Percentiles rank a stretch among this genome's conserved stretches.
These are phyloP conservation scores for Meteorus sp. DNA, from an alignment of 1,140 invertebrate genomes.

Conservation along the genomic window DNA sequence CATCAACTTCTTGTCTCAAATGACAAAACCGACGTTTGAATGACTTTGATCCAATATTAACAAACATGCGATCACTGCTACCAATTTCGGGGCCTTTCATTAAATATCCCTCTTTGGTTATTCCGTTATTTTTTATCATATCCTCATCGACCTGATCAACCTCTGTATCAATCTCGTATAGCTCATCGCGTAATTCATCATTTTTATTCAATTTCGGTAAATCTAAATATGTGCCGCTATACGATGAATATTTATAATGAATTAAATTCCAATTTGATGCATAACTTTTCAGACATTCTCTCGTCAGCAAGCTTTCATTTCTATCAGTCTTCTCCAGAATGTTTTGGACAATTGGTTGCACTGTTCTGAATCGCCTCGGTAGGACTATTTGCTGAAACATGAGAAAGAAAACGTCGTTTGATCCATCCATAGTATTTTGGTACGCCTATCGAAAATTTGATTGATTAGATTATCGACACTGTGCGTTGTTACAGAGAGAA, in stretches of 20 bases:
- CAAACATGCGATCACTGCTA: conserved; percentile 78
- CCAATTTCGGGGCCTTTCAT: conserved; percentile 86
- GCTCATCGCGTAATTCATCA: conserved; percentile 75
- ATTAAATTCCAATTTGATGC: conserved; percentile 84
- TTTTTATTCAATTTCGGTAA: conserved; percentile 72
- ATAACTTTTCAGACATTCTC: conserved; percentile 86
- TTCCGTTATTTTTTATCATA: conserved; percentile 66
- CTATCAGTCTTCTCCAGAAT: conserved; percentile 43
- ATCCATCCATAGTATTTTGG: too few relatives aligned
- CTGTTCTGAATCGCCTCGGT: conserved; percentile 76
- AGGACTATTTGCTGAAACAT: conserved; percentile 73
- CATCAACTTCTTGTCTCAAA: conserved; percentile 85
- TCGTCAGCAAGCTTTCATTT: conserved; percentile 71
- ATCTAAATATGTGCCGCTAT: conserved; percentile 82
- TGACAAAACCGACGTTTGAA: conserved; percentile 90
- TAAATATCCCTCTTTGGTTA: conserved; percentile 87
- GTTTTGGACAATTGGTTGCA: conserved; percentile 68
- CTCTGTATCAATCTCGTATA: conserved; percentile 87
- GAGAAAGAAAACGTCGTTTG: conserved; percentile 18
- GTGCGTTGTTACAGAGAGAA: too few relatives aligned
- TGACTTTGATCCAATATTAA: conserved; percentile 83
- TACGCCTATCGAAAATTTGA: too few relatives aligned
- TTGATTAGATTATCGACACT: too few relatives aligned
- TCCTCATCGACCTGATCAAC: conserved; percentile 77
- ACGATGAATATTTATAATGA: conserved; percentile 84